Percentiles rank a stretch among this genome's conserved stretches.
Conservation (phyloP, 2,888 invertebrate genomes). For the Kuschelorhynchus macadamiae region DNA sequence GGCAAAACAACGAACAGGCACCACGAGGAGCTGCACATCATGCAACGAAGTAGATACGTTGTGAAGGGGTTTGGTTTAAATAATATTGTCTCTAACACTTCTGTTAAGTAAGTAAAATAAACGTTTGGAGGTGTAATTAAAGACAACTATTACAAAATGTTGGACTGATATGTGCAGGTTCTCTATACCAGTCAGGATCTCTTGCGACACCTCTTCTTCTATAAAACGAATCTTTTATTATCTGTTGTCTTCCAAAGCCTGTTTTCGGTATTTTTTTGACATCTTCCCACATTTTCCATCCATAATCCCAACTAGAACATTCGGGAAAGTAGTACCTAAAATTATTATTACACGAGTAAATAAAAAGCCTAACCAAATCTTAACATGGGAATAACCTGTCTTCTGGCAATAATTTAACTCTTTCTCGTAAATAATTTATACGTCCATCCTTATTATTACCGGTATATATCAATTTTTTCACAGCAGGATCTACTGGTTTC, state of each 20-base stretch:
- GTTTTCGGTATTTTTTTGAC: slow-evolving; percentile 59
- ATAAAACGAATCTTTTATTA: slow-evolving; percentile 73
- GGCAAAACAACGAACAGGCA: too few relatives aligned
- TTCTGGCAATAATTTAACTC: slow-evolving; percentile 71
- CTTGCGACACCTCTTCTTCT: slow-evolving; percentile 71
- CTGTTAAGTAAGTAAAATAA: too few relatives aligned
- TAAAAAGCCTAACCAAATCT: too few relatives aligned
- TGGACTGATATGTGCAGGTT: slow-evolving; percentile 68
- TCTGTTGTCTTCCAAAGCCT: slow-evolving; percentile 70
- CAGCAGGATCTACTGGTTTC: slow-evolving; percentile 71
- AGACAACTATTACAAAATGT: slow-evolving; percentile 60
- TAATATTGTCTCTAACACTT: too few relatives aligned
- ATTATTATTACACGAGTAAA: too few relatives aligned
- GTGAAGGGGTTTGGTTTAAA: too few relatives aligned
- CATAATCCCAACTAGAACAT: slow-evolving; percentile 72
- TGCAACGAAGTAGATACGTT: too few relatives aligned
- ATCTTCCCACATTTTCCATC: slow-evolving; percentile 73
- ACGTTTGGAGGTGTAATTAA: too few relatives aligned
- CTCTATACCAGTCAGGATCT: slow-evolving; percentile 72
- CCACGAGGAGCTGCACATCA: too few relatives aligned
- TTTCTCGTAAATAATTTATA: slow-evolving; percentile 69
- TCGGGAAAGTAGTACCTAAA: slow-evolving; percentile 70
- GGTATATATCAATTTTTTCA: slow-evolving; percentile 68
- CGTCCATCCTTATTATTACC: slow-evolving; percentile 70
- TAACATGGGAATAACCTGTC: slow-evolving; percentile 65